Evolutionary conservation across 2,113 vertebrate genomes (phyloP).

Genomic region (Perccottus glenii): DNA sequence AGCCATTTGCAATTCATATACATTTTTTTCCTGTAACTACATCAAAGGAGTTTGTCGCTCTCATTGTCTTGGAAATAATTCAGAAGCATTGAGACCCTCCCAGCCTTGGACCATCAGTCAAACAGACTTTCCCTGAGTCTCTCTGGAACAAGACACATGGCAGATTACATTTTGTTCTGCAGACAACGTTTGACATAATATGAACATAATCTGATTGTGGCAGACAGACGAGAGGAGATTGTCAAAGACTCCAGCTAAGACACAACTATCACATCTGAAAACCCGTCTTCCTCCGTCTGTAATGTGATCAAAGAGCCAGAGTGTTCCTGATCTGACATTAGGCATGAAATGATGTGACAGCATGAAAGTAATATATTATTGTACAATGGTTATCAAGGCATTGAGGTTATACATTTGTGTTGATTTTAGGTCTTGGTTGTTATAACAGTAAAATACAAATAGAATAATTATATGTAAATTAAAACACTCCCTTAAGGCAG

Average conservation of each 20-base stretch:
- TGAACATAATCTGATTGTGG: constrained; percentile 37
- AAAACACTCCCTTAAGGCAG: too few relatives aligned
- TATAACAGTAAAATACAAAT: too few relatives aligned
- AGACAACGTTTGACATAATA: constrained; percentile 38
- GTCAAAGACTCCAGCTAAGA: constrained; percentile 21
- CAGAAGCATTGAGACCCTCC: constrained; percentile 20
- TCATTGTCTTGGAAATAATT: constrained; percentile 25
- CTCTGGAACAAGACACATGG: constrained; percentile 24
- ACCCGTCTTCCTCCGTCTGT: constrained; percentile 21
- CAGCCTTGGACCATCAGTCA: constrained; percentile 34
- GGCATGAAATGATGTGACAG: not conserved
- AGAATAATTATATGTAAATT: too few relatives aligned
- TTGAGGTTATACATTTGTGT: too few relatives aligned
- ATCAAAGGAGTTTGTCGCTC: constrained; percentile 39
- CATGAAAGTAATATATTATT: not conserved
- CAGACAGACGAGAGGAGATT: constrained; percentile 27
- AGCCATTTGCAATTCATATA: constrained; percentile 60
- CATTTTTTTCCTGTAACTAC: constrained; percentile 17
- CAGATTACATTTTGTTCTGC: constrained; percentile 29
- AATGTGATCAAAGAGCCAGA: constrained; percentile 36
- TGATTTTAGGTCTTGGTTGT: too few relatives aligned
- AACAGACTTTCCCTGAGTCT: not conserved
- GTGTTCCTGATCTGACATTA: constrained; percentile 30
- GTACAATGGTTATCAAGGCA: not conserved
- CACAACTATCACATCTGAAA: constrained; percentile 24